Evolutionary conservation across 2,888 invertebrate species (phyloP).

Genomic region (Lithophane semibrunnea): DNA sequence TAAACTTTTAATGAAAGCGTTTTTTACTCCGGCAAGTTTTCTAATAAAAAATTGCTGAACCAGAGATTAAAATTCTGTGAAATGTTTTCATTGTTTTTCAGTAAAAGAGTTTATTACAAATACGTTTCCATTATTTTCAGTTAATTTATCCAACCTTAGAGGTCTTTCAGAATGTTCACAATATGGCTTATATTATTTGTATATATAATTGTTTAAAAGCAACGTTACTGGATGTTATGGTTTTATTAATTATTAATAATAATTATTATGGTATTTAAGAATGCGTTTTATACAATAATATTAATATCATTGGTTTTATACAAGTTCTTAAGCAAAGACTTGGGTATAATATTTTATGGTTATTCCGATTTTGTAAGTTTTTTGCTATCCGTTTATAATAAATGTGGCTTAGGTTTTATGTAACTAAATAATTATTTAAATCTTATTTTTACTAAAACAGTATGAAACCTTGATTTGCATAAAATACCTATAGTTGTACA

Average conservation of each 20-base stretch:
- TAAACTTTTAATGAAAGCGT: neutral
- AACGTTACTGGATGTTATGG: neutral
- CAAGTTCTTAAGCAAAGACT: neutral
- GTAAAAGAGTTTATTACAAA: neutral
- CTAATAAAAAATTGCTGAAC: conserved; percentile 22
- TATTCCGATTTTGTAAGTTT: neutral
- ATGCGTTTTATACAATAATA: neutral
- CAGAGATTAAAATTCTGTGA: conserved; percentile 15
- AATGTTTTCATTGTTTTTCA: conserved; percentile 10
- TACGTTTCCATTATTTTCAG: neutral
- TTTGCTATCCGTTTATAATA: neutral
- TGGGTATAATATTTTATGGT: too few species aligned
- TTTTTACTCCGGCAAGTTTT: conserved; percentile 14
- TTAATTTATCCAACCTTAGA: neutral
- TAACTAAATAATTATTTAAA: neutral
- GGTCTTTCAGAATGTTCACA: neutral
- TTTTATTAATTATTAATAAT: neutral
- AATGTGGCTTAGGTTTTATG: neutral
- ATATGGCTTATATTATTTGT: neutral
- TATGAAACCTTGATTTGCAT: too few species aligned
- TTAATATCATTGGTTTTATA: too few species aligned
- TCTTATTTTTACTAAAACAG: neutral
- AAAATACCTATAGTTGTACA: neutral
- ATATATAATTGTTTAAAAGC: too few species aligned
- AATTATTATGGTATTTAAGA: neutral